Evolutionary conservation across 2,113 vertebrate genomes (phyloP), one percentile per base, ranked within the genome.

Genomic region (Beaufortia kweichowensis): DNA sequence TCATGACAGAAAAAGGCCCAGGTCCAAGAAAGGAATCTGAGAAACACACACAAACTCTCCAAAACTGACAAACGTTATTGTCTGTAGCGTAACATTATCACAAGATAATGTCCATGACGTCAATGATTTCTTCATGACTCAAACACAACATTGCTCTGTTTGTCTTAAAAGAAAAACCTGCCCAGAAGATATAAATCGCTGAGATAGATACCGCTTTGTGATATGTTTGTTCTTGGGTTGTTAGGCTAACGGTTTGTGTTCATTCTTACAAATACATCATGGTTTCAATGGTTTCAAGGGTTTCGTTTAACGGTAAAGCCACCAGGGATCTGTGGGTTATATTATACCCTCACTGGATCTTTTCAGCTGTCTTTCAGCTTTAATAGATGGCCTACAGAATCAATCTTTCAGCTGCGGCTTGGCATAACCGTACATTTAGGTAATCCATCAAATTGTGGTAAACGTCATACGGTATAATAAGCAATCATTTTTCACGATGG

Each of bases 391-490:
- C 21, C 68, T 59, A 41, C 53, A 57, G 53, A 57, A 71, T 71
- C 33, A 71, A 71, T 71, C 33, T 24, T 23, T 26, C 3, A 39
- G 67, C 67, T 56, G 63, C 10, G 75, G 26, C 85, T 84, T 79
- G 79, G 68, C 68, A 71, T 21, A 19, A 41, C 15, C 19, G 26
- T 26, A 4, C 65, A 31, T 4, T 89, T 83, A 87, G 81, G 56
- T 71, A 61, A 86, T 86, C 83, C 82, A 79, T 88, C 82, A 83
- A 77, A 19, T 48, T 81, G 85, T 61, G 83, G 89, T 88, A 81
- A 86, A 80, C 79, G 82, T 76, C 78, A 24, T 85, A n/a, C n/a
- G n/a, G n/a, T n/a, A 84, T 85, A 84, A 84, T 46, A 76, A 78
- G 35, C 80, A 75, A 76, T 86, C 74, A 70, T 68, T 72, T 85